These are phyloP conservation scores for Scolanthus callimorphus DNA, from an alignment of 92 coral and sea anemone species.

Conservation along the genomic window DNA sequence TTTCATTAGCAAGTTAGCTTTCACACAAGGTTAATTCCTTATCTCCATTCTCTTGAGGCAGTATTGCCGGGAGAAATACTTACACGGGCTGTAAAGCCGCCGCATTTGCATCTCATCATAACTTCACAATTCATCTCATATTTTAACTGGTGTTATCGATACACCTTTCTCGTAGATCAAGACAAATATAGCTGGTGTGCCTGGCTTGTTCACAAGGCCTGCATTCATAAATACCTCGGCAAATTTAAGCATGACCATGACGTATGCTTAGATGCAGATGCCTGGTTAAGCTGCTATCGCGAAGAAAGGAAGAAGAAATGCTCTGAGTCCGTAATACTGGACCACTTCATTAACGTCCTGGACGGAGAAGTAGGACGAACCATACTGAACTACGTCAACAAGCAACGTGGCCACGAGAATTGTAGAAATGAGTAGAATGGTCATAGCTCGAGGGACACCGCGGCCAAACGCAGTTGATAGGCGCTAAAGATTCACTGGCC, in stretches of 20 bases:
- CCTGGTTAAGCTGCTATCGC: conserved; percentile 10
- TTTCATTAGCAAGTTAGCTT: too few species aligned
- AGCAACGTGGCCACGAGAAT: too few species aligned
- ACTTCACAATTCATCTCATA: too few species aligned
- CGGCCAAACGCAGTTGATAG: too few species aligned
- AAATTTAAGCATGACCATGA: background rate
- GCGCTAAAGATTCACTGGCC: too few species aligned
- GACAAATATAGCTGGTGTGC: conserved; percentile 17
- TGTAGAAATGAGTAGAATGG: too few species aligned
- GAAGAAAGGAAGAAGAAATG: conserved; percentile 3
- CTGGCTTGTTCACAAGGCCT: conserved; percentile 4
- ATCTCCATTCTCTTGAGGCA: too few species aligned
- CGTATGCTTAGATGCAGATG: conserved; percentile 8
- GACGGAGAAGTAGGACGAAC: conserved; percentile 1
- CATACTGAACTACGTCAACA: background rate
- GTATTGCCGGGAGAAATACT: too few species aligned
- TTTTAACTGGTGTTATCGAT: background rate
- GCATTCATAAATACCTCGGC: conserved; percentile 11
- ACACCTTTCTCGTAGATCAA: background rate
- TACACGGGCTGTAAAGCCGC: too few species aligned
- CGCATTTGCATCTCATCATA: too few species aligned
- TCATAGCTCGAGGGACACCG: too few species aligned
- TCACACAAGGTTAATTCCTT: too few species aligned
- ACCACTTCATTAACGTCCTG: conserved; percentile 8
- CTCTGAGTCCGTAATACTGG: conserved; percentile 5